Percentiles rank a stretch among this genome's conserved stretches.
These are phyloP conservation scores for Etheostoma nigrum DNA, from an alignment of 2,797 vertebrate species.

Conservation along the genomic window DNA sequence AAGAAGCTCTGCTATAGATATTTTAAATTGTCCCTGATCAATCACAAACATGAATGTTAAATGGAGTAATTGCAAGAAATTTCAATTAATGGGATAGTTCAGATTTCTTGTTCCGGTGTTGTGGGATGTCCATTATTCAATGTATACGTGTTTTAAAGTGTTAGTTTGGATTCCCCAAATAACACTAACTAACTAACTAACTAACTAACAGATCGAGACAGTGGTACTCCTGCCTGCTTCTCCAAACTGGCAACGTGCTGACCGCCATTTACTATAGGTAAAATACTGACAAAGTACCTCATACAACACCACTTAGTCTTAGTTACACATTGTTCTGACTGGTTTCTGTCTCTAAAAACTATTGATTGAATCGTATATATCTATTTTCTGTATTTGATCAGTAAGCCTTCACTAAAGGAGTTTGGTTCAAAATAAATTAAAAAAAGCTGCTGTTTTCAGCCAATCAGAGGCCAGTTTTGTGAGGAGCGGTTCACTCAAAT, in stretches of 20 bases:
- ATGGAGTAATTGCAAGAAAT: background rate
- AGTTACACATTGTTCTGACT: background rate
- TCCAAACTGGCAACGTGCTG: too few species aligned
- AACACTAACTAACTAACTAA: too few species aligned
- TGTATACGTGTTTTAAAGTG: too few species aligned
- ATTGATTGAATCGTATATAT: background rate
- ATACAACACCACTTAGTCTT: too few species aligned
- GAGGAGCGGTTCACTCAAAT: slow-evolving; percentile 6
- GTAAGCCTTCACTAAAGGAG: background rate
- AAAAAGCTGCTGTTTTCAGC: slow-evolving; percentile 7
- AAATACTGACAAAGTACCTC: too few species aligned
- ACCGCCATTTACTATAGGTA: too few species aligned
- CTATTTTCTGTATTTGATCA: background rate
- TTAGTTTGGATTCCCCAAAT: too few species aligned
- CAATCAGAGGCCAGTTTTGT: slow-evolving; percentile 5
- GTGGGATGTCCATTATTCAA: too few species aligned
- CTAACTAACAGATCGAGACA: too few species aligned
- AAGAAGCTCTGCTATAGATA: background rate
- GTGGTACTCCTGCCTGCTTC: too few species aligned
- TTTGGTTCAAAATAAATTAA: background rate
- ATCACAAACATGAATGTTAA: background rate
- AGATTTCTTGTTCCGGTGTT: too few species aligned
- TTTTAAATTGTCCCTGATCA: background rate
- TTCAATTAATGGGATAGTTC: background rate
- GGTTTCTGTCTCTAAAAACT: slow-evolving; percentile 1